Percentiles rank a stretch among this genome's conserved stretches.
These are phyloP conservation scores for Drosophila nannoptera DNA, from an alignment of 1,140 invertebrate species.

Conservation along the genomic window DNA sequence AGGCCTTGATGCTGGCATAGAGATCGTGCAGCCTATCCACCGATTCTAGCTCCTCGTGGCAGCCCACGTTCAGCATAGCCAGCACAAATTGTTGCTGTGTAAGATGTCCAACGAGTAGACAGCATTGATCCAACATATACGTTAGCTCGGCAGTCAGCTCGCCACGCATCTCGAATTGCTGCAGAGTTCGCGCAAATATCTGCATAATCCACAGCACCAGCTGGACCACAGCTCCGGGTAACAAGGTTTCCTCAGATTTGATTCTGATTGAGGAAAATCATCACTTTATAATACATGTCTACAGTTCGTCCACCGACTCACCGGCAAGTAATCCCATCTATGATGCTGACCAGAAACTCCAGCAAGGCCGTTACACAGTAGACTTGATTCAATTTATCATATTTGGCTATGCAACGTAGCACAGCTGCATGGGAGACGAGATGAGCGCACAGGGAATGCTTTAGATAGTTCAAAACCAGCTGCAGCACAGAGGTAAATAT, in stretches of 20 bases:
- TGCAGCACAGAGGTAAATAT: conserved; percentile 66
- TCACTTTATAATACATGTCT: neutral
- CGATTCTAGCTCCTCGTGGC: conserved; percentile 82
- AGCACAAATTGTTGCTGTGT: conserved; percentile 87
- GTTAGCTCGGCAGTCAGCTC: conserved; percentile 80
- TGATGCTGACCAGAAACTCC: conserved; percentile 90
- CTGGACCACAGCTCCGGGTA: conserved; percentile 87
- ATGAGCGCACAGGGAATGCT: conserved; percentile 93
- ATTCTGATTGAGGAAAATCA: conserved; percentile 80
- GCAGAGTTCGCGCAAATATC: conserved; percentile 84
- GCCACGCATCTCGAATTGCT: conserved; percentile 80
- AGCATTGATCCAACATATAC: conserved; percentile 86
- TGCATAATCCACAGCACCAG: conserved; percentile 91
- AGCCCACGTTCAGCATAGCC: conserved; percentile 90
- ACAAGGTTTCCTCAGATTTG: conserved; percentile 89
- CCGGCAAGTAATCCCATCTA: conserved; percentile 83
- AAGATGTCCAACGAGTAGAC: conserved; percentile 85
- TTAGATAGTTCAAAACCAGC: conserved; percentile 93
- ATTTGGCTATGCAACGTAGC: conserved; percentile 92
- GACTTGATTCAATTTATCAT: conserved; percentile 91
- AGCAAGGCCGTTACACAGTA: conserved; percentile 92
- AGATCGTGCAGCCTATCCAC: conserved; percentile 59
- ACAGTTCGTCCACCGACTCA: conserved; percentile 22
- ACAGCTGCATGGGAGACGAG: conserved; percentile 94
- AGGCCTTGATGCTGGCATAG: conserved; percentile 65